These are phyloP conservation scores for Borostomias antarcticus DNA, from an alignment of 2,797 vertebrate species.

Conservation along the genomic window DNA sequence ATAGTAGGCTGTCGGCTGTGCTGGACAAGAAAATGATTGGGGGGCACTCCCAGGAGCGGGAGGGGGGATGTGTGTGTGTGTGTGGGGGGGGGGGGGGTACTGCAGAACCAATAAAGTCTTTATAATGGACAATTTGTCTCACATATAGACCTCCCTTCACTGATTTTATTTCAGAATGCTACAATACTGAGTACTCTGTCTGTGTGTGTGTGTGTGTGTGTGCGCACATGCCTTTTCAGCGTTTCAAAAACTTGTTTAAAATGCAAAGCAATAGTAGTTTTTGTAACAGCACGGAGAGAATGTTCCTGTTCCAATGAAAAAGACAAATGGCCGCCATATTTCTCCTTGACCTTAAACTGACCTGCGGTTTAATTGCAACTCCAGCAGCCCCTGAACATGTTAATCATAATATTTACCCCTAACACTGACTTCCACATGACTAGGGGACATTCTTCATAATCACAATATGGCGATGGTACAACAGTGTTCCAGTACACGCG, in stretches of 20 bases:
- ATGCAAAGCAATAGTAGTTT: not conserved
- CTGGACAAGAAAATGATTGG: constrained; percentile 59
- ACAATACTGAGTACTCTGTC: no score
- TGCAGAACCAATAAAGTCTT: constrained; percentile 13
- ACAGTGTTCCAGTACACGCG: constrained; percentile 37
- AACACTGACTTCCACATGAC: constrained; percentile 29
- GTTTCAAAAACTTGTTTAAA: not conserved
- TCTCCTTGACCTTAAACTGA: constrained; percentile 49
- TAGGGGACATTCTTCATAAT: constrained; percentile 27
- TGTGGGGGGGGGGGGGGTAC: constrained; percentile 1
- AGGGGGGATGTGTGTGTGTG: not conserved
- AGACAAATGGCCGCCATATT: constrained; percentile 34
- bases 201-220: no score
- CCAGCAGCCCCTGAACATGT: constrained; percentile 43
- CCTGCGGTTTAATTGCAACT: constrained; percentile 35
- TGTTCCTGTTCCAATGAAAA: constrained; percentile 17
- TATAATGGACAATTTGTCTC: constrained; percentile 28
- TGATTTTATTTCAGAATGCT: no score
- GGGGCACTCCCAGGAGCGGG: not conserved
- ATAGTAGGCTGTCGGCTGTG: constrained; percentile 47
- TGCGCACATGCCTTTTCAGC: no score
- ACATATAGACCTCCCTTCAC: constrained; percentile 13
- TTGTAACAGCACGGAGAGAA: constrained; percentile 12
- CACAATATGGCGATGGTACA: constrained; percentile 28
- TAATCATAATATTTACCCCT: constrained; percentile 45